Conservation (phyloP, 2,797 vertebrate genomes). For the Clarias fuscus region DNA sequence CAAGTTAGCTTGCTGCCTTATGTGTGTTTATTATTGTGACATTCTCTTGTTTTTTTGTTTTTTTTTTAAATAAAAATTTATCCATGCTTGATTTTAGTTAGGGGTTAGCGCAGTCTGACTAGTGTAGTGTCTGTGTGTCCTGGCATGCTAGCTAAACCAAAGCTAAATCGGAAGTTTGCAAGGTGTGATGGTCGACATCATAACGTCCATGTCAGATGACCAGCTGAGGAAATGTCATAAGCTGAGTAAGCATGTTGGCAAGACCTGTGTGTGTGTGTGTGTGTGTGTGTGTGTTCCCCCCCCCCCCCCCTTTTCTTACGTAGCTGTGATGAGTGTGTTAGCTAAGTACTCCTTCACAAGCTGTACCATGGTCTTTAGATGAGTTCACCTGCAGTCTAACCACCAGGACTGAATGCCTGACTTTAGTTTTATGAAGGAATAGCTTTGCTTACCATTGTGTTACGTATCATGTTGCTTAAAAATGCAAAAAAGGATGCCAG, state of each 20-base stretch:
- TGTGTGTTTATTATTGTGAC: background rate
- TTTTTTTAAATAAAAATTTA: background rate
- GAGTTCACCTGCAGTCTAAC: background rate
- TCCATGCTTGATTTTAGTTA: background rate
- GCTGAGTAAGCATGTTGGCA: background rate
- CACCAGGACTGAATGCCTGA: background rate
- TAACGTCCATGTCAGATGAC: background rate
- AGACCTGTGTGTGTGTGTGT: background rate
- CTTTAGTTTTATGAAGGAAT: background rate
- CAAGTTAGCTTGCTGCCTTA: background rate
- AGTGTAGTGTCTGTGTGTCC: background rate
- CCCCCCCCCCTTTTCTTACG: too few relatives aligned
- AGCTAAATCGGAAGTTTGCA: background rate
- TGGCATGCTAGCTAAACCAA: background rate
- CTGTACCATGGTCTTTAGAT: background rate
- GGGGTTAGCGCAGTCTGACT: background rate
- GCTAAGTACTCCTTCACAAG: background rate
- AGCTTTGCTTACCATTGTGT: too few relatives aligned
- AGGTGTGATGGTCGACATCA: background rate
- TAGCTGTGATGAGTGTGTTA: background rate
- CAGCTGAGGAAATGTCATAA: background rate
- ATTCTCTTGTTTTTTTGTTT: background rate
- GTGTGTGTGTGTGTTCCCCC: background rate
- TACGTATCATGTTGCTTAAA: background rate
- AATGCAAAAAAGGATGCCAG: background rate